Evolutionary conservation across 2,888 invertebrate species (phyloP).

Genomic region (Hedychridium roseum): DNA sequence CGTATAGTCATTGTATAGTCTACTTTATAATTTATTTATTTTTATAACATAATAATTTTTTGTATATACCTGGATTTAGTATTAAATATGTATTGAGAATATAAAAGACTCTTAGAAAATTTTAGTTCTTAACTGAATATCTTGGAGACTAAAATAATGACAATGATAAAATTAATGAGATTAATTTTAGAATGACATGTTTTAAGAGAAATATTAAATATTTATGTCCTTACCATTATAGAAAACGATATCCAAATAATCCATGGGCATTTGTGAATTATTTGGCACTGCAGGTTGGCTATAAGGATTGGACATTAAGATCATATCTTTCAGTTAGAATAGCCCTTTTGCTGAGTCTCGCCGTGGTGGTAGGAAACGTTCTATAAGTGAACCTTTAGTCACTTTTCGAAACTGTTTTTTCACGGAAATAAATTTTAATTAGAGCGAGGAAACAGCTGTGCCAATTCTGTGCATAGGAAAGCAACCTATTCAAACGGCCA

Average conservation of each 20-base stretch:
- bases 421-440: background rate
- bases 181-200: too few species aligned
- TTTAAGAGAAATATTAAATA: too few species aligned
- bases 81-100: too few species aligned
- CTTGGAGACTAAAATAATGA: too few species aligned
- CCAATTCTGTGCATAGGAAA: slow-evolving; percentile 26
- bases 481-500: slow-evolving; percentile 14
- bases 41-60: too few species aligned
- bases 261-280: slow-evolving; percentile 20
- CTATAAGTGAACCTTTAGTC: too few species aligned
- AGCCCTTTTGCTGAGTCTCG: slow-evolving; percentile 24
- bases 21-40: background rate
- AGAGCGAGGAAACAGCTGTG: slow-evolving; percentile 16
- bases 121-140: too few species aligned
- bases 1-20: background rate
- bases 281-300: slow-evolving; percentile 17
- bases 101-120: too few species aligned
- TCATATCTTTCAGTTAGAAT: slow-evolving; percentile 19
- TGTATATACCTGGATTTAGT: too few species aligned
- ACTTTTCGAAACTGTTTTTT: background rate
- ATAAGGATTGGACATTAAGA: slow-evolving; percentile 6
- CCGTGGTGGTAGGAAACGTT: slow-evolving; percentile 18
- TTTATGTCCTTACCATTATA: background rate
- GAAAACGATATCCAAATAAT: slow-evolving; percentile 14
- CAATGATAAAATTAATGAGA: too few species aligned